Base-by-base conservation (phyloP, 2,888 invertebrate genomes). In the Hololepta plana region DNA sequence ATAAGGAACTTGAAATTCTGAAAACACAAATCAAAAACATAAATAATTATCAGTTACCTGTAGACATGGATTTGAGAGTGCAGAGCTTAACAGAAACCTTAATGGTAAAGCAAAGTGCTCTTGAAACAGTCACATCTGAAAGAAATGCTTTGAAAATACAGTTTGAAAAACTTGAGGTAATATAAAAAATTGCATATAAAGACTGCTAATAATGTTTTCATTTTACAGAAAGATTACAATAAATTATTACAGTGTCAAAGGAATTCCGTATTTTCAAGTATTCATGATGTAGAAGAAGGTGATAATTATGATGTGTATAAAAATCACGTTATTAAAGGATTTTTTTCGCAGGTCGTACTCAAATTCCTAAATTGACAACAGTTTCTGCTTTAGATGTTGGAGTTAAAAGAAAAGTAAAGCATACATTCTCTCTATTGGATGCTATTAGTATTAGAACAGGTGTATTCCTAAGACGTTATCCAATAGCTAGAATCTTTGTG, bases 131-230 rank as follows among this genome's bases (percentile, higher is more conserved):
- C 20, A 68, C 82, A 28, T 76, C 80, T 1, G 88, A 90, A 43
- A 73, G 82, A 45, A 87, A 87, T 57, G 82, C 85, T 11, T 57
- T 90, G 26, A 64, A 67, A 38, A 60, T 90, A 39, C 87, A 88
- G 46, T 51, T 88, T 40, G 88, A 90, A 47, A 74, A 82, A 46
- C 50, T 72, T 27, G 72, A 77, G 60, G 80, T 79, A 44, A 44
- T n/a, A n/a, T n/a, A n/a, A n/a, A n/a, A 39, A 33, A 12, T 32
- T 31, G 28, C 43, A 39, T 7, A 39, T 49, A 49, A 35, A 38
- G 2, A 53, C 50, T 44, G 45, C 45, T 24, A 20, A 16, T 14
- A 20, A 22, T 32, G 15, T 17, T 28, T 29, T 35, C 32, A 32
- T 37, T 28, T 49, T 50, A 32, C 38, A 72, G 69, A 60, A 60